These are phyloP conservation scores for Hypselothyrea guttata DNA, from an alignment of 2,888 invertebrate species.

Conservation along the genomic window DNA sequence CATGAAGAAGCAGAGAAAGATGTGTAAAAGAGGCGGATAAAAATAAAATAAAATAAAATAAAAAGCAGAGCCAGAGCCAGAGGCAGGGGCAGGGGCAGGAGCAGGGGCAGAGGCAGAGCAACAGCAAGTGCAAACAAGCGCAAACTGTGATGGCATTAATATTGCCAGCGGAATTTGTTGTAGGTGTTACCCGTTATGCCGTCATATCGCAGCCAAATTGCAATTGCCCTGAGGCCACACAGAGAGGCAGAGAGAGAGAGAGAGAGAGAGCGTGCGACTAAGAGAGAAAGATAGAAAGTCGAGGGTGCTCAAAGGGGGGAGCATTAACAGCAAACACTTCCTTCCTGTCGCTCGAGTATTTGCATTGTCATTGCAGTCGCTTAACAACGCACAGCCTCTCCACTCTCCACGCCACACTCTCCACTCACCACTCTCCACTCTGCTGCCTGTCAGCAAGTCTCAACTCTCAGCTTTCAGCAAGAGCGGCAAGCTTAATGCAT, in stretches of 20 bases:
- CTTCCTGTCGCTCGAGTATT: constrained; percentile 41
- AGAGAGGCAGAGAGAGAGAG: neutral
- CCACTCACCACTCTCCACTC: constrained; percentile 7
- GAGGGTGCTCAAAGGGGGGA: neutral
- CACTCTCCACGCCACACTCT: neutral
- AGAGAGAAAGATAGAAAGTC: too few relatives aligned
- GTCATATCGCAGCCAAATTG: constrained; percentile 17
- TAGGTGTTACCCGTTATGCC: constrained; percentile 21
- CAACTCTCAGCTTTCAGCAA: constrained; percentile 19
- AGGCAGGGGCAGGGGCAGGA: too few relatives aligned
- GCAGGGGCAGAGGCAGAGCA: too few relatives aligned
- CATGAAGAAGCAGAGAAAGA: too few relatives aligned
- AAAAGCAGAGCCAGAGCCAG: too few relatives aligned
- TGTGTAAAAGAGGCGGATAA: too few relatives aligned
- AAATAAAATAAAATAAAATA: too few relatives aligned
- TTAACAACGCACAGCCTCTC: constrained; percentile 2
- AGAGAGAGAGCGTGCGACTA: neutral
- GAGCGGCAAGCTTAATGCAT: constrained; percentile 11
- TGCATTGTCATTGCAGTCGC: constrained; percentile 39
- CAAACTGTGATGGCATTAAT: constrained; percentile 1
- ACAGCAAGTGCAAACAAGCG: constrained; percentile 3
- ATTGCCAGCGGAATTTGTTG: constrained; percentile 18
- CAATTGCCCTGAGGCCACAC: constrained; percentile 11
- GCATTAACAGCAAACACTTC: constrained; percentile 50
- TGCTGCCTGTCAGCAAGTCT: too few relatives aligned